Evolutionary conservation across 2,888 invertebrate species (phyloP), one percentile per base, ranked within the genome.

Genomic region (Norana najaformis): DNA sequence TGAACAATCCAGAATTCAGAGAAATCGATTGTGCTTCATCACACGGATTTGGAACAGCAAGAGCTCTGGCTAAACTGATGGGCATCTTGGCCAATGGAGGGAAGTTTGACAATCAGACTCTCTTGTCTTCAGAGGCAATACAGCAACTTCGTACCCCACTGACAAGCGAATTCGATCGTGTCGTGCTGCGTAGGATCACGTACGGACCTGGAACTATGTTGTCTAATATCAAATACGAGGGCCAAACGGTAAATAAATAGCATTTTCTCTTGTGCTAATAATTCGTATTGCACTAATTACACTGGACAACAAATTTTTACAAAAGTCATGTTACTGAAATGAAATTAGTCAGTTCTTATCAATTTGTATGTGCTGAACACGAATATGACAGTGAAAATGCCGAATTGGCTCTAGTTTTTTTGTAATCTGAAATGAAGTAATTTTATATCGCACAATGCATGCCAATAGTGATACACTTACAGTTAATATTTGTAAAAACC

Each of bases 1-100:
- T 93, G 47, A 93, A 94, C 90, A 92, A 94, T 89, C 93, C 94
- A 23, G 92, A 93, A n/a, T 92, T 92, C 47, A 90, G 93, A 88
- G 93, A 93, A 83, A 89, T 94, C 3, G 93, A 93, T 5, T 91
- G 92, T 30, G 92, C 92, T 8, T 92, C 93, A 14, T 92, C 93
- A 23, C 93, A 93, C 37, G 91, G 92, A 35, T 38, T 92, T 88
- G 91, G 91, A 13, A 93, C 91, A n/a, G 92, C 92, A 39, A 88
- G 90, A 38, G 91, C 39, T 18, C 23, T 92, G 36, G 92, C 91
- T 35, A 91, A 91, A 53, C 85, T 91, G 69, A 90, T 90, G 90
- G 91, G 91, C 18, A 91, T 91, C 38, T 82, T 91, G 30, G 90
- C 69, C 35, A 89, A 90, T 37, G 91, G 90, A 39, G 91, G 91